phyloP scores from a whole-genome alignment of 1,140 invertebrate species.

The Drosophila pandora region DNA sequence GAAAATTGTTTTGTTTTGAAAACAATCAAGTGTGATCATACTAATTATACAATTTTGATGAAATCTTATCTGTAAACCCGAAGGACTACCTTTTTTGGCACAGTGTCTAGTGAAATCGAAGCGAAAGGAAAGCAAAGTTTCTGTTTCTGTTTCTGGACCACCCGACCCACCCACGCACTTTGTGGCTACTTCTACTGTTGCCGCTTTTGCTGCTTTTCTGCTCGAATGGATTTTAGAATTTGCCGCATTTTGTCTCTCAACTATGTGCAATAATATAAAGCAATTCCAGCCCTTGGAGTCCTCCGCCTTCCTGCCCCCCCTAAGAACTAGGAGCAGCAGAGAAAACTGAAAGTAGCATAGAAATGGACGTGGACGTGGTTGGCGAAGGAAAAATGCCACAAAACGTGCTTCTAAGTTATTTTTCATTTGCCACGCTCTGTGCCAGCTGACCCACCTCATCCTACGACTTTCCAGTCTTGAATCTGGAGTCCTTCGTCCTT shows the following conservation, averaged over 20 bases:
- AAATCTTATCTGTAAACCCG: too few relatives aligned
- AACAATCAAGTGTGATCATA: not conserved
- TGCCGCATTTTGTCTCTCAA: constrained; percentile 67
- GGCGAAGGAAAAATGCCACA: constrained; percentile 69
- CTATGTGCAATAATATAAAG: constrained; percentile 68
- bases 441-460: constrained; percentile 31
- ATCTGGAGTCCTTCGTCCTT: constrained; percentile 1
- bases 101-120: constrained; percentile 35
- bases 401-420: constrained; percentile 82
- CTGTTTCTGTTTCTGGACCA: not conserved
- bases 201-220: constrained; percentile 42
- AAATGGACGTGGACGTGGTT: constrained; percentile 25
- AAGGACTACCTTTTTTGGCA: not conserved
- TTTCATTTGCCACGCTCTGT: constrained; percentile 69
- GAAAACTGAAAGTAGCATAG: constrained; percentile 22
- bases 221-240: constrained; percentile 66
- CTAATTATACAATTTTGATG: too few relatives aligned
- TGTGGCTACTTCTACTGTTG: constrained; percentile 34
- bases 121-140: constrained; percentile 48
- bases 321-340: constrained; percentile 14
- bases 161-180: constrained; percentile 10
- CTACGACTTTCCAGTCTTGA: not conserved
- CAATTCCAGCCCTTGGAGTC: not conserved
- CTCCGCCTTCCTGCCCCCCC: not conserved
- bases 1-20: too few relatives aligned